Percentiles rank a stretch among this genome's conserved stretches.
phyloP scores from a whole-genome alignment of 2,888 invertebrate genomes.

The Metalampra italica region DNA sequence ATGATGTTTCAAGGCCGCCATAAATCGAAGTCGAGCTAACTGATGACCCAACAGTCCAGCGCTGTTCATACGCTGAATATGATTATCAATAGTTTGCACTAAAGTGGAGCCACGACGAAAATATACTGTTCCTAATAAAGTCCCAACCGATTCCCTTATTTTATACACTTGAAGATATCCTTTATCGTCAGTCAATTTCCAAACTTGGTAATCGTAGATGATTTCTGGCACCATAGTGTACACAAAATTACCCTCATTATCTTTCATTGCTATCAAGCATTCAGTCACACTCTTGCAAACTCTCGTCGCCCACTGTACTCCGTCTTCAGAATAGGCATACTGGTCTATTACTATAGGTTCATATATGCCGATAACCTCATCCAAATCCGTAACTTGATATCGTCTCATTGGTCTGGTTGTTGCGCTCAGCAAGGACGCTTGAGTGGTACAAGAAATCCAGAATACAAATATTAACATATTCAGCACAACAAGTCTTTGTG shows the following conservation, averaged over 20 bases:
- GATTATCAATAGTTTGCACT: not conserved
- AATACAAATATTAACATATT: slow-evolving; percentile 28
- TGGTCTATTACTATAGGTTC: slow-evolving; percentile 2
- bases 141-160: slow-evolving; percentile 19
- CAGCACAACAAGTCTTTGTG: slow-evolving; percentile 23
- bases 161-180: slow-evolving; percentile 21
- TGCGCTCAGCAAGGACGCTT: slow-evolving; percentile 29
- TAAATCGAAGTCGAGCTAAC: not conserved
- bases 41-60: not conserved
- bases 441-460: slow-evolving; percentile 29
- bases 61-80: slow-evolving; percentile 6
- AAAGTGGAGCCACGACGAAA: slow-evolving; percentile 34
- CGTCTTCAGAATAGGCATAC: not conserved
- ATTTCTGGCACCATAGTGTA: slow-evolving; percentile 24
- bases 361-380: slow-evolving; percentile 17
- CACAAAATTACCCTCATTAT: slow-evolving; percentile 6
- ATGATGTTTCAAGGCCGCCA: not conserved
- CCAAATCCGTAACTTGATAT: slow-evolving; percentile 18
- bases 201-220: slow-evolving; percentile 17
- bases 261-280: slow-evolving; percentile 25
- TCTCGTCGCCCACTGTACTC: not conserved
- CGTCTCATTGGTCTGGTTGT: slow-evolving; percentile 26
- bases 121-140: slow-evolving; percentile 23
- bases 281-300: slow-evolving; percentile 22
- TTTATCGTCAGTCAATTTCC: slow-evolving; percentile 22